Evolutionary conservation across 2,113 vertebrate species (phyloP).

Genomic region (Myanophis thanlyinensis): DNA sequence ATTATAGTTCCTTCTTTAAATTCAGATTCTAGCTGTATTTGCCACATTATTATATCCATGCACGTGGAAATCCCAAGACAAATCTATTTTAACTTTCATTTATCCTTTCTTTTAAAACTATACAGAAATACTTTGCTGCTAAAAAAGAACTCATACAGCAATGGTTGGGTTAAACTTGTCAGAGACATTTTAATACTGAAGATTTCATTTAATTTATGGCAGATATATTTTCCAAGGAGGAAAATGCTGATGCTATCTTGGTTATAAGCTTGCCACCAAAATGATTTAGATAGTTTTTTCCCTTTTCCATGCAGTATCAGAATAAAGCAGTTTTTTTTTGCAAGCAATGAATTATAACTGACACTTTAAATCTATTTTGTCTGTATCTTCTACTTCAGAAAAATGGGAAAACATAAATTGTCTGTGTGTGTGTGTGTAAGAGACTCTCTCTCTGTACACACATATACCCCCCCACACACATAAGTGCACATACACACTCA

Average conservation of each 20-base stretch:
- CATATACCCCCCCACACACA: too few species aligned
- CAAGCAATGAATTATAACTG: conserved; percentile 77
- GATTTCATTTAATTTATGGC: conserved; percentile 71
- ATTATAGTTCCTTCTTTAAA: neutral
- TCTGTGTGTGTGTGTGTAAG: conserved; percentile 68
- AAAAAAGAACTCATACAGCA: conserved; percentile 14
- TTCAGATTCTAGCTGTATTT: neutral
- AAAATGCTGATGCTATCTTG: conserved; percentile 76
- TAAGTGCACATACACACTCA: too few species aligned
- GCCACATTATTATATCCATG: conserved; percentile 8
- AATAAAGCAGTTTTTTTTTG: conserved; percentile 69
- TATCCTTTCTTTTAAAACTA: conserved; percentile 43
- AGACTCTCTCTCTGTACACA: too few species aligned
- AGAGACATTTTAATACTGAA: conserved; percentile 64
- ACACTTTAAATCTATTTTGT: conserved; percentile 73
- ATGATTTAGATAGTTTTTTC: conserved; percentile 75
- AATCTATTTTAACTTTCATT: conserved; percentile 52
- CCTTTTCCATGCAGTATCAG: conserved; percentile 63
- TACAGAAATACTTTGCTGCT: neutral
- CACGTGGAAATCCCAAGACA: neutral
- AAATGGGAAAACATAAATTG: conserved; percentile 77
- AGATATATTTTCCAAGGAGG: conserved; percentile 72
- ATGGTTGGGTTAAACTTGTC: conserved; percentile 65
- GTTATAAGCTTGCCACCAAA: conserved; percentile 73
- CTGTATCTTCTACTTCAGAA: conserved; percentile 70